These are phyloP conservation scores for Daphoenositta chrysoptera DNA, from an alignment of 2,113 vertebrate genomes.

Conservation along the genomic window DNA sequence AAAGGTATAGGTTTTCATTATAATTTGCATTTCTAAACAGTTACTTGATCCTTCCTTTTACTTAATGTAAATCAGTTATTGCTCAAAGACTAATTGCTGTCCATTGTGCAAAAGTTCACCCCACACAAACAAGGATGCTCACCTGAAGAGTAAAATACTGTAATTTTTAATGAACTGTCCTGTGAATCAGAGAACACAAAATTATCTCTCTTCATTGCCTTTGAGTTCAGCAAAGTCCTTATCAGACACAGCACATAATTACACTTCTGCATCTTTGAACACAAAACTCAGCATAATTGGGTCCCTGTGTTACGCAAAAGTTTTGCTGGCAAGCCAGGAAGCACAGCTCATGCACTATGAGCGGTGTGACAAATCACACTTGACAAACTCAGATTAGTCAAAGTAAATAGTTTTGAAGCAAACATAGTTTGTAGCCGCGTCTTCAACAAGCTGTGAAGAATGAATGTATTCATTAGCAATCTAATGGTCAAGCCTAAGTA, in stretches of 20 bases:
- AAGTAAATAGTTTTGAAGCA: neutral
- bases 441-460: conserved; percentile 6
- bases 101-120: neutral
- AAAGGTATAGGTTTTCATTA: neutral
- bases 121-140: neutral
- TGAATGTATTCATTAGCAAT: conserved; percentile 1
- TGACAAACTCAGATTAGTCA: neutral
- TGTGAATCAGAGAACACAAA: neutral
- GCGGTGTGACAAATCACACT: neutral
- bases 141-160: neutral
- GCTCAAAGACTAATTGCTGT: neutral
- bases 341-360: neutral
- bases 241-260: neutral
- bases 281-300: neutral
- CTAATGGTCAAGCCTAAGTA: neutral
- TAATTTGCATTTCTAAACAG: neutral
- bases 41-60: neutral
- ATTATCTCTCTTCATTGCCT: neutral
- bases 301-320: neutral
- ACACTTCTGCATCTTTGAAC: neutral
- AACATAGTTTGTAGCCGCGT: neutral
- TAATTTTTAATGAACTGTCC: neutral
- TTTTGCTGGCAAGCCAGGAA: neutral
- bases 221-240: neutral
- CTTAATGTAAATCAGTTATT: neutral